phyloP scores from a whole-genome alignment of 1,140 invertebrate species.

The Mya arenaria region DNA sequence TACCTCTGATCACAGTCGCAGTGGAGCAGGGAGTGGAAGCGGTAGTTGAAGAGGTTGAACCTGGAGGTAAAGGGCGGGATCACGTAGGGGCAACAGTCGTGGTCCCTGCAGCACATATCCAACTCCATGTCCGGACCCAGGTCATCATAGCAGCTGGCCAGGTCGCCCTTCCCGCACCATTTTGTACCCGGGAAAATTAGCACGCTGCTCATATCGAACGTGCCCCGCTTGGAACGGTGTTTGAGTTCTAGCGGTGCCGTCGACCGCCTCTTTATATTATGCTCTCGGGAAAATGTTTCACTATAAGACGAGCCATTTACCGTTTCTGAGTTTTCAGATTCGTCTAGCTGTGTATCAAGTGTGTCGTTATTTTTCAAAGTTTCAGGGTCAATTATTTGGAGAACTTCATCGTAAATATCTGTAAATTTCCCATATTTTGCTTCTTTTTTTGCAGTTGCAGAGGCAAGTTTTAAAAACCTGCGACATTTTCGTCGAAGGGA shows the following conservation, averaged over 20 bases:
- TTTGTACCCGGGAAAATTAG: conserved; percentile 66
- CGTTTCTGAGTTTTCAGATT: background rate
- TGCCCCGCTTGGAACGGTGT: conserved; percentile 11
- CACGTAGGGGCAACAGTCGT: conserved; percentile 92
- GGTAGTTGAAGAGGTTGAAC: conserved; percentile 92
- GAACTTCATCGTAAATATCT: conserved; percentile 43
- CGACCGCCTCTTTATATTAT: background rate
- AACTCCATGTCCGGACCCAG: conserved; percentile 89
- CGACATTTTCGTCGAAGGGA: conserved; percentile 15
- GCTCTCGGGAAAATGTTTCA: background rate
- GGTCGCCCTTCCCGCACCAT: conserved; percentile 91
- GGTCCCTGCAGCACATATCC: conserved; percentile 91
- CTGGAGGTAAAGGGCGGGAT: conserved; percentile 89
- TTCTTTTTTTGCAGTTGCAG: background rate
- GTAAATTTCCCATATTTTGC: conserved; percentile 31
- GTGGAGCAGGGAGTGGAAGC: conserved; percentile 92
- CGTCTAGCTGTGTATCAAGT: background rate
- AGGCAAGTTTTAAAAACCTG: conserved; percentile 18
- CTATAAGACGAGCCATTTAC: too few relatives aligned
- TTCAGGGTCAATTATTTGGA: conserved; percentile 26
- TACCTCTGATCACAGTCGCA: conserved; percentile 94
- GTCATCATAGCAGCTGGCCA: conserved; percentile 88
- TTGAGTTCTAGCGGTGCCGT: background rate
- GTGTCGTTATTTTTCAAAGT: conserved; percentile 1
- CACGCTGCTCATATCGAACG: conserved; percentile 58